These are phyloP conservation scores for Paraescarpia echinospica DNA, from an alignment of 1,140 invertebrate genomes.

Conservation along the genomic window DNA sequence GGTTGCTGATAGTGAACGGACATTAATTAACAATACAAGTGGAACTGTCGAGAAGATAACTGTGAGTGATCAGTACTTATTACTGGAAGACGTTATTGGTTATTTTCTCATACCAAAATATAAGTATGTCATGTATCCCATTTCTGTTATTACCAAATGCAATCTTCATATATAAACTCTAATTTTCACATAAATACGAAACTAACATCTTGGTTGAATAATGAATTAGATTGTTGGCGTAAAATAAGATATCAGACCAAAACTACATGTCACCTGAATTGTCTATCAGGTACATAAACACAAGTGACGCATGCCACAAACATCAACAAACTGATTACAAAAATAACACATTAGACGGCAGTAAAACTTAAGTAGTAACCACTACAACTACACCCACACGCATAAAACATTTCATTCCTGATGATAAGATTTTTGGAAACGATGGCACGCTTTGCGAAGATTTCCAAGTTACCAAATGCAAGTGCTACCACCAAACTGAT, in stretches of 20 bases:
- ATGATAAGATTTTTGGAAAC: neutral
- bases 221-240: neutral
- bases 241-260: neutral
- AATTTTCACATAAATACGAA: neutral
- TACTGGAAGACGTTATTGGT: neutral
- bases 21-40: neutral
- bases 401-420: neutral
- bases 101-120: neutral
- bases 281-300: neutral
- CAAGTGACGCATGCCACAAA: neutral
- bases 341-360: neutral
- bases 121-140: neutral
- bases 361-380: neutral
- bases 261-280: neutral
- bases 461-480: too few relatives aligned
- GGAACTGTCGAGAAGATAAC: too few relatives aligned
- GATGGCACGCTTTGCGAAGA: too few relatives aligned
- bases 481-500: neutral
- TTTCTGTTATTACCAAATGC: neutral
- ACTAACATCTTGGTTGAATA: neutral
- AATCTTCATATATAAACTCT: neutral
- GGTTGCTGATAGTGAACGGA: neutral
- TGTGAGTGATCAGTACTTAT: neutral
- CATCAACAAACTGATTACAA: neutral
- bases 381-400: neutral